A percentile compares a stretch with the other conserved stretches of the same genome.
Conservation (phyloP, 2,113 vertebrate genomes). For the Perognathus longimembris region DNA sequence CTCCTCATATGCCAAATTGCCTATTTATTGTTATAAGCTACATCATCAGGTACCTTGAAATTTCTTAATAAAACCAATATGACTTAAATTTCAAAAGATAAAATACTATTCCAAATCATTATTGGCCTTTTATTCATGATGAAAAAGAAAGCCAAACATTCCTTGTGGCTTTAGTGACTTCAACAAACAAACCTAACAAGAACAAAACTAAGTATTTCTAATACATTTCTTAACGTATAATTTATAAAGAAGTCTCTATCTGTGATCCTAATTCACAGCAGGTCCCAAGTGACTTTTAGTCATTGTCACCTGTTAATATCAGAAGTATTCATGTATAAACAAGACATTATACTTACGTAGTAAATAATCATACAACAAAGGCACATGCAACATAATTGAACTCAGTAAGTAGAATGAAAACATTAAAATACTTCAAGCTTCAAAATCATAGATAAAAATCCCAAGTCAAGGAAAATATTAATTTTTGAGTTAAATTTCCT, state of each 20-base stretch:
- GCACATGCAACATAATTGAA: not conserved
- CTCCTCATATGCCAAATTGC: constrained; percentile 26
- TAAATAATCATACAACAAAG: constrained; percentile 45
- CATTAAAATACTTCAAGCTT: not conserved
- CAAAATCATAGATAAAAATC: constrained; percentile 1
- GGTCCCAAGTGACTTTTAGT: not conserved
- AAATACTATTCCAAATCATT: constrained; percentile 48
- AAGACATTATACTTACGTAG: constrained; percentile 32
- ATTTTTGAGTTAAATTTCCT: not conserved
- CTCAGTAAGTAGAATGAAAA: constrained; percentile 44
- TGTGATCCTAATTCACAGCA: constrained; percentile 44
- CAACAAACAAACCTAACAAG: not conserved
- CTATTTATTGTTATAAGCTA: constrained; percentile 30
- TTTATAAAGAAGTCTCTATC: constrained; percentile 15
- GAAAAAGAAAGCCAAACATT: not conserved
- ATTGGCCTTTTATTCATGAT: constrained; percentile 40
- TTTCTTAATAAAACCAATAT: constrained; percentile 21
- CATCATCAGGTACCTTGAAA: constrained; percentile 54
- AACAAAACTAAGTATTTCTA: constrained; percentile 28
- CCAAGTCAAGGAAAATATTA: constrained; percentile 30
- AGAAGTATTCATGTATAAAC: constrained; percentile 22
- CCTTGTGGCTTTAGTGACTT: not conserved
- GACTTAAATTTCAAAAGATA: constrained; percentile 60
- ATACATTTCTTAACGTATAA: not conserved
- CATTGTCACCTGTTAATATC: not conserved